phyloP scores from a whole-genome alignment of 2,797 vertebrate species.

The Microcaecilia unicolor region DNA sequence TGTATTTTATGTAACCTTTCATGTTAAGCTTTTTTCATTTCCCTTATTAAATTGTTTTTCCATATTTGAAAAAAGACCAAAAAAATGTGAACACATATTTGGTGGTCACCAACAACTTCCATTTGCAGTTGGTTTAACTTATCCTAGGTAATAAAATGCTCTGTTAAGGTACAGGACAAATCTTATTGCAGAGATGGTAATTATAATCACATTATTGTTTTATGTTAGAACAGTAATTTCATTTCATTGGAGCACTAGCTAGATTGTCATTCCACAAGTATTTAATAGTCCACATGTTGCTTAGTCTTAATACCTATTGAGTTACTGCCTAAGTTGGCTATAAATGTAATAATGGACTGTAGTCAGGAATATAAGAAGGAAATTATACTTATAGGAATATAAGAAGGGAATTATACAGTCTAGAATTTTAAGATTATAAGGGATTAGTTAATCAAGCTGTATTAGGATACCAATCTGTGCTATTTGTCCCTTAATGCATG shows the following conservation, averaged over 20 bases:
- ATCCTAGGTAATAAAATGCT: constrained; percentile 42
- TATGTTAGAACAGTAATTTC: too few relatives aligned
- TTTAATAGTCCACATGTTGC: constrained; percentile 21
- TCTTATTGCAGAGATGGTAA: constrained; percentile 48
- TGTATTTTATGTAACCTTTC: constrained; percentile 57
- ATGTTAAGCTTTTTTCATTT: constrained; percentile 56
- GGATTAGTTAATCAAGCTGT: too few relatives aligned
- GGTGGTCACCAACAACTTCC: constrained; percentile 35
- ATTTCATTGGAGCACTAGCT: constrained; percentile 32
- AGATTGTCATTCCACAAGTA: too few relatives aligned
- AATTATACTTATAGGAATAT: constrained; percentile 16
- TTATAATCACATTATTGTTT: constrained; percentile 43
- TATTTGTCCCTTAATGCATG: too few relatives aligned
- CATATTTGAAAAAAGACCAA: constrained; percentile 53
- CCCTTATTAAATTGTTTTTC: constrained; percentile 58
- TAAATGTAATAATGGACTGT: constrained; percentile 20
- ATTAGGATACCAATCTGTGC: too few relatives aligned
- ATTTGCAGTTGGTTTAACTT: constrained; percentile 52
- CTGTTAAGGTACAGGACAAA: constrained; percentile 43
- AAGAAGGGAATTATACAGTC: constrained; percentile 18
- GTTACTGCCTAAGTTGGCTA: constrained; percentile 2
- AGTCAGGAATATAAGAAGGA: constrained; percentile 7
- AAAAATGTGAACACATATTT: constrained; percentile 41
- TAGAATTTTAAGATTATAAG: too few relatives aligned
- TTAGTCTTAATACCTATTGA: constrained; percentile 13